A percentile compares a stretch with the other conserved stretches of the same genome.
These are phyloP conservation scores for Cyclophora punctaria DNA, from an alignment of 2,888 invertebrate genomes.

Conservation along the genomic window DNA sequence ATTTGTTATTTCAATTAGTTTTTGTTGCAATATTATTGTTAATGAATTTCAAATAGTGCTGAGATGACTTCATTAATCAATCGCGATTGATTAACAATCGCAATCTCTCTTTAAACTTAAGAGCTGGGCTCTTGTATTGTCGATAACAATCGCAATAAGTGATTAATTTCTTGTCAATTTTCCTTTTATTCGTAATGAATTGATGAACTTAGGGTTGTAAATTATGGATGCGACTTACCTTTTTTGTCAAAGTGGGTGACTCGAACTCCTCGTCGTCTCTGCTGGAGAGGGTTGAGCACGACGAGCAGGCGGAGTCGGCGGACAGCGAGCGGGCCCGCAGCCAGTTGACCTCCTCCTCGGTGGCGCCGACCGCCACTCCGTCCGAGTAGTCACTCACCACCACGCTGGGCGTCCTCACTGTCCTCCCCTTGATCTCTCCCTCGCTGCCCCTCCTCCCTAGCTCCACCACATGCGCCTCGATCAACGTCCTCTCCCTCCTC, in stretches of 20 bases:
- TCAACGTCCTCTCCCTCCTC: slow-evolving; percentile 53
- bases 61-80: too few species aligned
- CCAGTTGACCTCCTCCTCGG: slow-evolving; percentile 65
- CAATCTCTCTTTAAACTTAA: too few species aligned
- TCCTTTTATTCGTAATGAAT: too few species aligned
- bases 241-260: slow-evolving; percentile 61
- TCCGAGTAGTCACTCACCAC: slow-evolving; percentile 92
- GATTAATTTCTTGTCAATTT: too few species aligned
- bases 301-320: slow-evolving; percentile 83
- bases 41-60: too few species aligned
- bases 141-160: too few species aligned
- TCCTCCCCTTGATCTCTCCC: slow-evolving; percentile 69
- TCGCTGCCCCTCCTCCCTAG: slow-evolving; percentile 69
- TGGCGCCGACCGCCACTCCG: slow-evolving; percentile 67
- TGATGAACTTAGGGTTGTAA: too few species aligned
- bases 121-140: too few species aligned
- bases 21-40: too few species aligned
- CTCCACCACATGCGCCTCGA: slow-evolving; percentile 75
- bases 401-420: slow-evolving; percentile 88
- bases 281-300: slow-evolving; percentile 83
- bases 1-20: too few species aligned
- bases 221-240: slow-evolving; percentile 45
- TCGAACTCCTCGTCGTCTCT: slow-evolving; percentile 79
- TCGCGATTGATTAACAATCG: too few species aligned
- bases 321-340: slow-evolving; percentile 68